Conservation (phyloP, 2,797 vertebrate species). For the Lates japonicus region DNA sequence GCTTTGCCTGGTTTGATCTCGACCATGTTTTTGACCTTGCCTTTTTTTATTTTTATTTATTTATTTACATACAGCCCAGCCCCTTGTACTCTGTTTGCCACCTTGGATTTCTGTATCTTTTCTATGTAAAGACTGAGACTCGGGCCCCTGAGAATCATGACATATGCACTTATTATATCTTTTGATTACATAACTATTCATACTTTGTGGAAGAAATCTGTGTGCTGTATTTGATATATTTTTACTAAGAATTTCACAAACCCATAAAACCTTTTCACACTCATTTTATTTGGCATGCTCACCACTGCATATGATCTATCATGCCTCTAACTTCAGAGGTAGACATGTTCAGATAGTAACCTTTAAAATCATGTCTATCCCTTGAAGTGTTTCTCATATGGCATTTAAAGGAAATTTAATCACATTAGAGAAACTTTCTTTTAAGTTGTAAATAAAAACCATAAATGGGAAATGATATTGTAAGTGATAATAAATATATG, state of each 20-base stretch:
- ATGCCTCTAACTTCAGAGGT: neutral
- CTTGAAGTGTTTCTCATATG: neutral
- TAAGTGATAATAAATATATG: conserved; percentile 2
- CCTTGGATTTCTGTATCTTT: too few species aligned
- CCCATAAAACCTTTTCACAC: neutral
- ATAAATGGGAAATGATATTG: neutral
- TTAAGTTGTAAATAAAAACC: neutral
- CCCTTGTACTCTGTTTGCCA: too few species aligned
- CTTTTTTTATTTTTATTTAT: too few species aligned
- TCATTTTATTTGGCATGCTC: neutral
- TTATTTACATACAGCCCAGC: too few species aligned
- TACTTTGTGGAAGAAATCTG: neutral
- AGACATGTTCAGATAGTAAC: neutral
- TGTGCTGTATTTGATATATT: neutral
- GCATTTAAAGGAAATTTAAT: conserved; percentile 8
- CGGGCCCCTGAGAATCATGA: too few species aligned
- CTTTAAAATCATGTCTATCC: neutral
- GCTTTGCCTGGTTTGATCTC: too few species aligned
- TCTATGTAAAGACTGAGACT: too few species aligned
- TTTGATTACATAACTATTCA: conserved; percentile 2
- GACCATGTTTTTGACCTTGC: too few species aligned
- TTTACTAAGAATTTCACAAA: neutral
- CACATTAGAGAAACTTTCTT: conserved; percentile 2
- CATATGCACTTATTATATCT: too few species aligned
- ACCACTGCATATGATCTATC: neutral